Evolutionary conservation across 2,888 invertebrate genomes (phyloP), one percentile per base, ranked within the genome.

Genomic region (Podotricha telesiphe): DNA sequence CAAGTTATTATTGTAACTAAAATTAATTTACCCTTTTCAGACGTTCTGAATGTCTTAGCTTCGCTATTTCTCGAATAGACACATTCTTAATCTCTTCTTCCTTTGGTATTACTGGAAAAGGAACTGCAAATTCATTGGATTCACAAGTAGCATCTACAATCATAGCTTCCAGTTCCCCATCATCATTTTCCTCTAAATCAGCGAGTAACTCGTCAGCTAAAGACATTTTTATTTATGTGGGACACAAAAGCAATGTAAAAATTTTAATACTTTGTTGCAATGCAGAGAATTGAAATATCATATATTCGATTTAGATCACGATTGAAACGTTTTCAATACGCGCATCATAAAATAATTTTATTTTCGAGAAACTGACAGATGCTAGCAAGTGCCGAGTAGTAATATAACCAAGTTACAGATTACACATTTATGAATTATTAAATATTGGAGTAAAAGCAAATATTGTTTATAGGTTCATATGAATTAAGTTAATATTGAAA

Each of bases 191-290:
- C 89, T 99, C 99, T 73, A 99, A 95, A 94, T 99, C 99, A 28
- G 99, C 99, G 67, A 99, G 92, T 73, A 99, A 93, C 92, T 99
- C 99, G 83, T 99, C 99, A 0, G 99, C 99, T 75, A 99, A 91
- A 82, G 99, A 99, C 99, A 99, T 99, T 78, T 70, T 83, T 37
- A 34, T 15, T 17, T 28, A 48, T n/a, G 1, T 34, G 34, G 7
- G 10, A 8, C 7, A 17, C 8, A 11, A 17, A 34, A 55, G 3
- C 15, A 15, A 22, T 2, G 22, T 1, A 28, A 34, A 17, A 8
- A 5, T 55, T 34, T 55, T 34, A 34, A 34, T 17, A 34, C 7
- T 34, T 34, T 34, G 15, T 6, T 1, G 2, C 8, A n/a, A 6
- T 28, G 15, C 28, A 34, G 7, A 6, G 6, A 28, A 15, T 28